Percentiles rank a stretch among this genome's conserved stretches.
phyloP scores from a whole-genome alignment of 2,888 invertebrate species.

The Andrena haemorrhoa region DNA sequence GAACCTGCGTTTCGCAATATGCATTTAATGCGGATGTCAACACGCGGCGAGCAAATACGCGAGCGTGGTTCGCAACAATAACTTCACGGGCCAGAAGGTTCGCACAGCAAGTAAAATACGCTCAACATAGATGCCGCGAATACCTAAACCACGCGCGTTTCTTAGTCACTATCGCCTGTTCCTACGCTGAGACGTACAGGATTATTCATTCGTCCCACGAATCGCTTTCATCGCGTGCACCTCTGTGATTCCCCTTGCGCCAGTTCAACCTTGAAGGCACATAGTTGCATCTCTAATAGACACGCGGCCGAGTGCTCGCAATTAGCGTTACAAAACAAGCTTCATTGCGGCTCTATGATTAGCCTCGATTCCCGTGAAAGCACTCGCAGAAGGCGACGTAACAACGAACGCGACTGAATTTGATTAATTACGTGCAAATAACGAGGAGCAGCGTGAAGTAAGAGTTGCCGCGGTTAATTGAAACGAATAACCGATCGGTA shows the following conservation, averaged over 20 bases:
- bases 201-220: constrained; percentile 32
- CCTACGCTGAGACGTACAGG: constrained; percentile 11
- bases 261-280: constrained; percentile 60
- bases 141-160: background rate
- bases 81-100: background rate
- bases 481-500: background rate
- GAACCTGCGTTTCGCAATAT: constrained; percentile 64
- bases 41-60: constrained; percentile 25
- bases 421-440: constrained; percentile 21
- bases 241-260: constrained; percentile 55
- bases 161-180: constrained; percentile 3
- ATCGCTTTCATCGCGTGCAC: constrained; percentile 48
- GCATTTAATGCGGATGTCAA: constrained; percentile 56
- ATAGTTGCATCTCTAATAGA: constrained; percentile 65
- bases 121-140: background rate
- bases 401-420: background rate
- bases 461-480: background rate
- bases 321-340: constrained; percentile 63
- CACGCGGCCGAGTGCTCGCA: constrained; percentile 47
- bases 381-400: background rate
- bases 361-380: constrained; percentile 41
- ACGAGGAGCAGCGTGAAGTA: constrained; percentile 5
- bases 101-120: background rate
- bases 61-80: constrained; percentile 10
- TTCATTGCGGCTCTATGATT: constrained; percentile 35